Conservation (phyloP, 2,888 invertebrate species). For the Marronus borbonicus region DNA sequence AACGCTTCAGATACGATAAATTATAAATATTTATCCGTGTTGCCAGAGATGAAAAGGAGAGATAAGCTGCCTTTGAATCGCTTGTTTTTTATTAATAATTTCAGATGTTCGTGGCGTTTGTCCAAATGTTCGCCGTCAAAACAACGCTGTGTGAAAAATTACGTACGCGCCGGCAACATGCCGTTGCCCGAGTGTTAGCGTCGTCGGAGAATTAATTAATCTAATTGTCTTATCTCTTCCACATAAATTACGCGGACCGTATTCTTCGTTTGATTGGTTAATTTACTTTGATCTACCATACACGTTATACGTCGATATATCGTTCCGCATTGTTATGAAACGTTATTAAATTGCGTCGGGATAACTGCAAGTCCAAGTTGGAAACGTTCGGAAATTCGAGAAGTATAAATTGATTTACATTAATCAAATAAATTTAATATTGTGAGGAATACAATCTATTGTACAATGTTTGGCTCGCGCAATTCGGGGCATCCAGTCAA, state of each 20-base stretch:
- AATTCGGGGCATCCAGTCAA: no score
- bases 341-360: not conserved
- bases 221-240: conserved; percentile 4
- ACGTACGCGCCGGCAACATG: not conserved
- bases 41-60: conserved; percentile 6
- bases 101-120: conserved; percentile 3
- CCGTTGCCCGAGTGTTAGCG: not conserved
- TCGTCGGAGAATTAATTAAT: conserved; percentile 17
- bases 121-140: conserved; percentile 23
- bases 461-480: no score
- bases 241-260: not conserved
- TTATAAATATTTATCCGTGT: conserved; percentile 26
- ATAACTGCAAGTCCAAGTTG: no score
- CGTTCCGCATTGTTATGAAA: not conserved
- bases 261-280: not conserved
- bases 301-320: not conserved
- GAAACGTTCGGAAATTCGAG: no score
- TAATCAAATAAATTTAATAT: no score
- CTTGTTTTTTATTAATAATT: not conserved
- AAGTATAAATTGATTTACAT: no score
- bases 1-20: conserved; percentile 17
- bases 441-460: no score
- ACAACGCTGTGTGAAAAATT: not conserved
- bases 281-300: not conserved
- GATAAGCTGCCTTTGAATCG: conserved; percentile 15